These are phyloP conservation scores for Dasyprocta punctata DNA, from an alignment of 2,113 vertebrate genomes.

Conservation along the genomic window DNA sequence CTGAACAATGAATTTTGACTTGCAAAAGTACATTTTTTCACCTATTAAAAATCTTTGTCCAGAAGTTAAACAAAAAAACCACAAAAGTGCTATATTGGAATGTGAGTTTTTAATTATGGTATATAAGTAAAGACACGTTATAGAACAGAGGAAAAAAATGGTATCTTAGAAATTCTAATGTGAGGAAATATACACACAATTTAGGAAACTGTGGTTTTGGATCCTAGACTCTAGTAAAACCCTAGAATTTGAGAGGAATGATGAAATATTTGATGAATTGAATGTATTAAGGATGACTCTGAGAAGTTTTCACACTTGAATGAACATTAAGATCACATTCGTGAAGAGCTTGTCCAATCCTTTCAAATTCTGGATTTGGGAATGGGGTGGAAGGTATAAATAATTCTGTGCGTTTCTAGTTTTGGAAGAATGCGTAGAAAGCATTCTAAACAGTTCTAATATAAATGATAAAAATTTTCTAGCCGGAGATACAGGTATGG, in stretches of 20 bases:
- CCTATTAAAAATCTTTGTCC: neutral
- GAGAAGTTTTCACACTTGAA: neutral
- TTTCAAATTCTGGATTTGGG: neutral
- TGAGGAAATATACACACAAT: neutral
- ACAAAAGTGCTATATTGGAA: neutral
- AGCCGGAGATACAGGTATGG: neutral
- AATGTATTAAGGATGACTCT: neutral
- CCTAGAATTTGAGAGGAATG: neutral
- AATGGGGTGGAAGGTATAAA: neutral
- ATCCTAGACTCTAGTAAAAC: neutral
- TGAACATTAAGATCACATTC: neutral
- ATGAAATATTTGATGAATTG: neutral
- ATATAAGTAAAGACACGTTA: neutral
- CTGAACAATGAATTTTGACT: neutral
- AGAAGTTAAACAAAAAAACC: neutral
- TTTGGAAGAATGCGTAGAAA: constrained; percentile 25
- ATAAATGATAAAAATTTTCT: neutral
- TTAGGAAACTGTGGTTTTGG: neutral
- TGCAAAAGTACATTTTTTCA: neutral
- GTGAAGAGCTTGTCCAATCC: neutral
- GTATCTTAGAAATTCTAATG: constrained; percentile 14
- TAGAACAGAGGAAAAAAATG: neutral
- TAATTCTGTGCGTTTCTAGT: neutral
- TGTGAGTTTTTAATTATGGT: constrained; percentile 13
- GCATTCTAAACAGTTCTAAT: neutral